Conservation (phyloP, 2,113 vertebrate species). For the Amia ocellicauda region DNA sequence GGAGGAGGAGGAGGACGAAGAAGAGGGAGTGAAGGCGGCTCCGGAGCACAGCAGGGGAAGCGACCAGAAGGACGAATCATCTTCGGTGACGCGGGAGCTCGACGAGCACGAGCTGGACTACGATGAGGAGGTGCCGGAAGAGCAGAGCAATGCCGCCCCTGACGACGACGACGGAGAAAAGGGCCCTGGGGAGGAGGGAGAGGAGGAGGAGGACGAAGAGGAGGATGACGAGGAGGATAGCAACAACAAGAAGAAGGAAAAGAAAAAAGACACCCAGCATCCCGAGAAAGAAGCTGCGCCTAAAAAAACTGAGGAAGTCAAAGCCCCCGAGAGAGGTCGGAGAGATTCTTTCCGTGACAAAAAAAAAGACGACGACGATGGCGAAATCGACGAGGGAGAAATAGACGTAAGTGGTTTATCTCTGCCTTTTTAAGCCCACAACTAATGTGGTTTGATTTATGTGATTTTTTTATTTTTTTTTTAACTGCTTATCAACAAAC, state of each 20-base stretch:
- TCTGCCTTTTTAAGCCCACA: too few relatives aligned
- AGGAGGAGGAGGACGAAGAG: conserved; percentile 62
- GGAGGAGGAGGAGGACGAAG: conserved; percentile 43
- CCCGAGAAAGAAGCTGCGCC: conserved; percentile 44
- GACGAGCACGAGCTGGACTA: conserved; percentile 97
- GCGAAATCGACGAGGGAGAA: conserved; percentile 95
- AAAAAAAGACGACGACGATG: conserved; percentile 92
- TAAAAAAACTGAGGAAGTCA: conserved; percentile 47
- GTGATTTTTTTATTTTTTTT: too few relatives aligned
- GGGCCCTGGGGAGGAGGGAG: conserved; percentile 67
- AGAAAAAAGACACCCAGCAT: conserved; percentile 57
- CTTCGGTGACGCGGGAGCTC: conserved; percentile 86
- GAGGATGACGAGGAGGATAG: conserved; percentile 69
- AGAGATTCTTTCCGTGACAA: conserved; percentile 80
- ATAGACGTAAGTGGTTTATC: conserved; percentile 83
- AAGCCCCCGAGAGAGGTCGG: conserved; percentile 56
- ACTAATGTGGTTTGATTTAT: too few relatives aligned
- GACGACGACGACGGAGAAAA: conserved; percentile 61
- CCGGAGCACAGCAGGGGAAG: conserved; percentile 47
- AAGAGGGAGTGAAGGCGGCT: conserved; percentile 32
- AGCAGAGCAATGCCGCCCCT: conserved; percentile 59
- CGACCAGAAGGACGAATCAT: conserved; percentile 82
- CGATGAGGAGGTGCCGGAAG: conserved; percentile 94
- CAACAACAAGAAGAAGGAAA: conserved; percentile 51
- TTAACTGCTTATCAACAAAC: too few relatives aligned